Evolutionary conservation across 2,113 vertebrate species (phyloP).

Genomic region (Chionis minor): DNA sequence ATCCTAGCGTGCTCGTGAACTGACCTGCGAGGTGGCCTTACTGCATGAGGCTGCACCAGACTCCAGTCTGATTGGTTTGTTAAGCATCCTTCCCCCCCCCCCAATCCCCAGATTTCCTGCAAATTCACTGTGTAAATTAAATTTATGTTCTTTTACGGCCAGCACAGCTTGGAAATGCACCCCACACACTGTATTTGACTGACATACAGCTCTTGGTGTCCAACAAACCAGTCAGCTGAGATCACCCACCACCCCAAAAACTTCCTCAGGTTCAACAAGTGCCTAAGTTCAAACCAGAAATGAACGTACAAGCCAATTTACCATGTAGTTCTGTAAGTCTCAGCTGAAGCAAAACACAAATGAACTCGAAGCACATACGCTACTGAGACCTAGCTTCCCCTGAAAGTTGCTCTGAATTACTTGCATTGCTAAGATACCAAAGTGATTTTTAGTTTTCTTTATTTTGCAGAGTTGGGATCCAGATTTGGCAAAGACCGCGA

Average conservation of each 20-base stretch:
- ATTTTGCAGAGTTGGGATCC: constrained; percentile 67
- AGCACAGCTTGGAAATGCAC: neutral
- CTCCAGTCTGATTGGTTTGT: neutral
- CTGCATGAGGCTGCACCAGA: neutral
- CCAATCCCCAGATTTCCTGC: neutral
- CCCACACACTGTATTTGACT: neutral
- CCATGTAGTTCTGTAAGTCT: neutral
- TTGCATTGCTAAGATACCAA: neutral
- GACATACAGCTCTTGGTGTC: neutral
- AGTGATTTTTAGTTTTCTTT: neutral
- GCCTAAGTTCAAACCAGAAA: neutral
- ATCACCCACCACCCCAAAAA: neutral
- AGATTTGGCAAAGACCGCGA: constrained; percentile 55
- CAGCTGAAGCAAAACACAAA: neutral
- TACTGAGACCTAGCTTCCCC: neutral
- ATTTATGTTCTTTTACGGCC: neutral
- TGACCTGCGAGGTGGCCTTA: neutral
- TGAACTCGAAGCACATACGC: neutral
- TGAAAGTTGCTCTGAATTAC: neutral
- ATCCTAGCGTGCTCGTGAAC: neutral
- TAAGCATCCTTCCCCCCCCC: neutral
- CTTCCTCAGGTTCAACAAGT: neutral
- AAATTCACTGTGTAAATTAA: neutral
- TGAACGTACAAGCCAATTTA: neutral
- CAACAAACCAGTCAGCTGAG: neutral